A percentile compares a stretch with the other conserved stretches of the same genome.
Evolutionary conservation across 2,113 vertebrate species (phyloP).

Genomic region (Stictonetta naevosa): DNA sequence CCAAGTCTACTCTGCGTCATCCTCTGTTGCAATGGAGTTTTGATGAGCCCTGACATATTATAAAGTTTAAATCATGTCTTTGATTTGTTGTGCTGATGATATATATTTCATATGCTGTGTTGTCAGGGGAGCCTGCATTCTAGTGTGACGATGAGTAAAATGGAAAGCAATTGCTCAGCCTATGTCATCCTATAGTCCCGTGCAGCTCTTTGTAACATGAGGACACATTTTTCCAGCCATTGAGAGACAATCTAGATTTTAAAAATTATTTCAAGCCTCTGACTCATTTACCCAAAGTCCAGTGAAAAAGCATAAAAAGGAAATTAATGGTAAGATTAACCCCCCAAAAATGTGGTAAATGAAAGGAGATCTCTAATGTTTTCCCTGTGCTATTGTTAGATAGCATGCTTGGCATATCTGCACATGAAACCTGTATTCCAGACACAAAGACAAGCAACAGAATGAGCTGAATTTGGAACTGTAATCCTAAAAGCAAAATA

Average conservation of each 20-base stretch:
- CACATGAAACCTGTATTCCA: not conserved
- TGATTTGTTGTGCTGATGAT: not conserved
- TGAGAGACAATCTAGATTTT: not conserved
- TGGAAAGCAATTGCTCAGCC: not conserved
- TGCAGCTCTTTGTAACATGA: not conserved
- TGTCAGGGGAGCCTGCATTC: not conserved
- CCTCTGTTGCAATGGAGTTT: not conserved
- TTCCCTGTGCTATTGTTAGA: not conserved
- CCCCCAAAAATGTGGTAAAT: not conserved
- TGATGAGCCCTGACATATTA: not conserved
- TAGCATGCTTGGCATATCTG: rapidly evolving
- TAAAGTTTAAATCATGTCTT: not conserved
- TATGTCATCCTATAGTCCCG: not conserved
- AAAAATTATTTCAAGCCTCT: not conserved
- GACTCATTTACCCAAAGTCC: not conserved
- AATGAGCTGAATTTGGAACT: not conserved
- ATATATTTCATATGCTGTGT: not conserved
- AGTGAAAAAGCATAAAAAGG: not conserved
- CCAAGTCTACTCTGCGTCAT: not conserved
- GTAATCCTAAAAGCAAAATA: not conserved
- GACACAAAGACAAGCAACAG: not conserved
- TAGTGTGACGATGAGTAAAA: not conserved
- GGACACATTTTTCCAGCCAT: not conserved
- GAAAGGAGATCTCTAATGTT: not conserved
- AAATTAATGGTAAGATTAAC: not conserved